phyloP scores from a whole-genome alignment of 1,140 invertebrate genomes.

The Tenebrio molitor region DNA sequence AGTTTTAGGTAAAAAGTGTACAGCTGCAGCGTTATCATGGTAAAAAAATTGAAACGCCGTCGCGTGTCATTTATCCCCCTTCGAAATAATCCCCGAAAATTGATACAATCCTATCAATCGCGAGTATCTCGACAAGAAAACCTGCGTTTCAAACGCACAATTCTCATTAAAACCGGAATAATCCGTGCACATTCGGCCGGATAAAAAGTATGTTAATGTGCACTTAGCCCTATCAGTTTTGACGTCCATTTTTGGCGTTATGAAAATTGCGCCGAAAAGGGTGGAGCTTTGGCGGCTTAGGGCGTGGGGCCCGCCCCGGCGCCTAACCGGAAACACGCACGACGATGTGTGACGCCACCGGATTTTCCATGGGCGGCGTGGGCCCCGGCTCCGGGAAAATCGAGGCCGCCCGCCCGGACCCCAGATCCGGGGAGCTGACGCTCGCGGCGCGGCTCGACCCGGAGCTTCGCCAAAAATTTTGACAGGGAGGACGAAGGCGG shows the following conservation, averaged over 20 bases:
- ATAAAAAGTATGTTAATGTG: background rate
- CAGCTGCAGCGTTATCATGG: background rate
- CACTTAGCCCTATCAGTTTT: conserved; percentile 5
- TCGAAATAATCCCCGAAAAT: background rate
- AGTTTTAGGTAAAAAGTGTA: background rate
- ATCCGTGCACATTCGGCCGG: background rate
- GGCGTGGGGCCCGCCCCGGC: conserved; percentile 43
- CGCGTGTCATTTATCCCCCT: background rate
- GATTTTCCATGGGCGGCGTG: background rate
- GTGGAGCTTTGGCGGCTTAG: conserved; percentile 36
- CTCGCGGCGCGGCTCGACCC: too few relatives aligned
- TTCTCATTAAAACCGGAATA: conserved; percentile 10
- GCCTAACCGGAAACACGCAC: conserved; percentile 50
- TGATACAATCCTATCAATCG: background rate
- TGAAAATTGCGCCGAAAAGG: conserved; percentile 12
- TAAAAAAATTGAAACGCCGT: background rate
- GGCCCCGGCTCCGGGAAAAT: too few relatives aligned
- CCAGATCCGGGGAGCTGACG: too few relatives aligned
- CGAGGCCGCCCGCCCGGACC: too few relatives aligned
- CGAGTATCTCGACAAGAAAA: conserved; percentile 27
- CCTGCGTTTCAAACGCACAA: conserved; percentile 30
- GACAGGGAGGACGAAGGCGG: too few relatives aligned
- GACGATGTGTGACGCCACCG: conserved; percentile 42
- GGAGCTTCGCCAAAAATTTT: too few relatives aligned
- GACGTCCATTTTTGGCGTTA: conserved; percentile 5